Evolutionary conservation across 2,113 vertebrate species (phyloP), one percentile per base, ranked within the genome.

Genomic region (Electrona antarctica): DNA sequence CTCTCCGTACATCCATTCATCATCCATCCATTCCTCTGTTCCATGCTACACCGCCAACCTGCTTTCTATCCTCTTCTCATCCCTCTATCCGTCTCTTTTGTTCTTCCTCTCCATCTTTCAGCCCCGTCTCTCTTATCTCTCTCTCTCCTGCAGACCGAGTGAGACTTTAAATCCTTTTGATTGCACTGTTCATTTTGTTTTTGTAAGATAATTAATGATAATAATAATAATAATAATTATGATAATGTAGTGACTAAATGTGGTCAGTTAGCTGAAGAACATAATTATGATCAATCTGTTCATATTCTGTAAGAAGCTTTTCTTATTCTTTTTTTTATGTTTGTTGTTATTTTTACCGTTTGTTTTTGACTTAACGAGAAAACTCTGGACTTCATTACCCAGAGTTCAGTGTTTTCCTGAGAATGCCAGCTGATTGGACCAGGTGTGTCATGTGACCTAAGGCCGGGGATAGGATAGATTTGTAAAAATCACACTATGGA

Each of bases 141-240:
- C 57, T 15, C 33, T 14, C 61, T 29, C 71, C 77, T 1, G 52
- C 50, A 63, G 54, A 69, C 12, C 21, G 48, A 81, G 83, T 14
- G 81, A 85, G 85, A 71, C 69, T 72, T 84, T 64, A 55, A 55
- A 70, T 85, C 58, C 80, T 84, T 89, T 90, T 90, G 90, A 90
- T 92, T 93, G 92, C 92, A 93, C 90, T 92, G 86, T 92, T 92
- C 60, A 85, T 88, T 88, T 90, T 86, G 77, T 62, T 89, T 90
- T 91, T 91, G 87, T 90, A 91, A 89, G 77, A 90, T 90, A 89
- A 69, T 21, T 60, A 29, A 86, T 74, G 88, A 86, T 85, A 87
- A 87, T 89, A 79, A 86, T 74, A 89, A 86, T 85, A 87, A 87
- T 89, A 79, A 88, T 87, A 86, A 91, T 88, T 86, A 88, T 80